Evolutionary conservation across 2,113 vertebrate genomes (phyloP).

Genomic region (Bolborhynchus lineola): DNA sequence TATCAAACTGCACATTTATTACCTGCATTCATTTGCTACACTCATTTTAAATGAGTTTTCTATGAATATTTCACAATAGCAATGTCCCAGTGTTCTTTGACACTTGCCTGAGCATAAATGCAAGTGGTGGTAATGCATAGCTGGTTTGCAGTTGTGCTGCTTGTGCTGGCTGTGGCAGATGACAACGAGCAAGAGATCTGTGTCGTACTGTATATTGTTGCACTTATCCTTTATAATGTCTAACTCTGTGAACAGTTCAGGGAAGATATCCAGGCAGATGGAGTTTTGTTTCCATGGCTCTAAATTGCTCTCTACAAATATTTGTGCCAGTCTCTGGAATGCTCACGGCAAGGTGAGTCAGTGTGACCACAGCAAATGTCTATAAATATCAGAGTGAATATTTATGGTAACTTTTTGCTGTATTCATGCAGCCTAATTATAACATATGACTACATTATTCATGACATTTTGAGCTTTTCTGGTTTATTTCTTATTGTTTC

Average conservation of each 20-base stretch:
- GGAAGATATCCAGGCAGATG: background rate
- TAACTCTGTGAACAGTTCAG: background rate
- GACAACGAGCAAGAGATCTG: background rate
- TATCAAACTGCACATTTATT: background rate
- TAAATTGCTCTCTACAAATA: conserved; percentile 26
- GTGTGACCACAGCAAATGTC: background rate
- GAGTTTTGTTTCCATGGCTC: conserved; percentile 26
- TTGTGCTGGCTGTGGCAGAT: background rate
- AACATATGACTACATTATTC: background rate
- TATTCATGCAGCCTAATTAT: background rate
- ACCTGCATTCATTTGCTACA: background rate
- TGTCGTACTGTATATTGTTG: background rate
- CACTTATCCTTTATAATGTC: background rate
- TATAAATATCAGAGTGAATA: background rate
- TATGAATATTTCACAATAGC: background rate
- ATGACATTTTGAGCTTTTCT: conserved; percentile 9
- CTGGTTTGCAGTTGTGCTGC: background rate
- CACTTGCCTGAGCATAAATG: background rate
- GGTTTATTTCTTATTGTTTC: conserved; percentile 24
- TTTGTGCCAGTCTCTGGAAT: background rate
- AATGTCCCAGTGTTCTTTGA: background rate
- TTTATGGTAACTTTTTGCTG: background rate
- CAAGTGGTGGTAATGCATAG: background rate
- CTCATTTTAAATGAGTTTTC: background rate
- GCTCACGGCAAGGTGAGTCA: conserved; percentile 16